Base-by-base conservation (phyloP, 2,888 invertebrate species). In the Caenorhabditis plicata region DNA sequence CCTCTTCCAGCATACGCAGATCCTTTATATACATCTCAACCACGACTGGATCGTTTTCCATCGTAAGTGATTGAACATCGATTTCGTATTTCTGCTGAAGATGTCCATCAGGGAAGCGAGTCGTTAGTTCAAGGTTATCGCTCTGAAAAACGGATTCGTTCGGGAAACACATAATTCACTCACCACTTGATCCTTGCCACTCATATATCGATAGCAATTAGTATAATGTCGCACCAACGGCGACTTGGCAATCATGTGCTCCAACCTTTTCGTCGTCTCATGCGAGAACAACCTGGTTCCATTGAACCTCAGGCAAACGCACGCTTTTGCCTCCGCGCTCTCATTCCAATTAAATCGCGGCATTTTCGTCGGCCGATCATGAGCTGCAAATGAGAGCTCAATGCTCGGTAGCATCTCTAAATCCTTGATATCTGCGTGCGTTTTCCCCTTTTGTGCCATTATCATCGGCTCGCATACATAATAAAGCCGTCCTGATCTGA, bases 1-100 rank as follows among this genome's bases (percentile, higher is more conserved):
- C 40, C 35, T 63, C 54, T 5, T 51, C 41, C 31, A 68, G 39
- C 9, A 56, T 39, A 27, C 38, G 31, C 11, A 65, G 36, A 29
- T 68, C 65, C 9, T 48, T 42, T 0, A 68, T n/a, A 36, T 45
- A 65, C 40, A 68, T 40, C 22, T 68, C 68, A 3, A 63, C 49
- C 3, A 60, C 39, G 19, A 65, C 47, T 13, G 47, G 25, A 47
- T 68, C 68, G 15, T 49, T 47, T 32, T 68, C 68, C 9, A 54
- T 62, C 11, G 43, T 49, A 13, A 65, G 19, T 15, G 17, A 38
- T 11, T 60, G 45, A 0, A 26, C 27, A 19, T 50, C 44, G 20
- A 68, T 44, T 0, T 42, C 31, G 42, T 63, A 68, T 3, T 44
- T 17, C 19, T 68, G 68, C 17, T 65, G 57, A n/a, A 43, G 25